Conservation (phyloP, 2,888 invertebrate genomes). For the Drosophila phalerata region DNA sequence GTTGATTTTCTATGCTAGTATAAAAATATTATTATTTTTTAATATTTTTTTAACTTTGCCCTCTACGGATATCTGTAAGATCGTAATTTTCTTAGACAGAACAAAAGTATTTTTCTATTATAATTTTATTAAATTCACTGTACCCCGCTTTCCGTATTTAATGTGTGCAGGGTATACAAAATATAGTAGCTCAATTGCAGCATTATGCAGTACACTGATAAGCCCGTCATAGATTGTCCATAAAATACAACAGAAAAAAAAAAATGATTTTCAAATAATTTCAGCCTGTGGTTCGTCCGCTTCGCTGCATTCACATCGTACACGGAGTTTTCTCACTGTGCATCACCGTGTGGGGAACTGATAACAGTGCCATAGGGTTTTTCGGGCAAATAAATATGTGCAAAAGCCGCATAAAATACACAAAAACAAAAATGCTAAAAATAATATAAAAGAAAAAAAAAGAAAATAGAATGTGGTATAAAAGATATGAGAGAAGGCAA, state of each 20-base stretch:
- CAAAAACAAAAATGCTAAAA: constrained; percentile 35
- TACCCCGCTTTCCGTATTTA: background rate
- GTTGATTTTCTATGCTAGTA: no score
- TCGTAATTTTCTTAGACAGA: no score
- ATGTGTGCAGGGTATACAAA: background rate
- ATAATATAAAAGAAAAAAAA: constrained; percentile 24
- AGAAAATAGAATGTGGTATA: constrained; percentile 25
- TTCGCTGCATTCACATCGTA: constrained; percentile 40
- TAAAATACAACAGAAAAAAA: constrained; percentile 48
- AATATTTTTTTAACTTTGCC: no score
- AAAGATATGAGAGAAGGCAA: constrained; percentile 45
- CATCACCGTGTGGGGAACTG: constrained; percentile 27
- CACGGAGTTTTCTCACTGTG: constrained; percentile 2
- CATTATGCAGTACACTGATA: constrained; percentile 41
- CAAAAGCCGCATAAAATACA: constrained; percentile 61
- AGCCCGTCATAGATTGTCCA: constrained; percentile 60
- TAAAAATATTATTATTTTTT: no score
- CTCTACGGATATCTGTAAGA: no score
- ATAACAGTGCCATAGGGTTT: constrained; percentile 71
- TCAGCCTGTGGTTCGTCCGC: constrained; percentile 45
- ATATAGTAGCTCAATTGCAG: constrained; percentile 18
- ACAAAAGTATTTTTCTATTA: no score
- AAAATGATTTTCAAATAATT: constrained; percentile 45
- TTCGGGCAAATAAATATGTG: constrained; percentile 74
- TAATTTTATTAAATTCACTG: background rate